Evolutionary conservation across 2,888 invertebrate species (phyloP).

Genomic region (Ophioninae sp.): DNA sequence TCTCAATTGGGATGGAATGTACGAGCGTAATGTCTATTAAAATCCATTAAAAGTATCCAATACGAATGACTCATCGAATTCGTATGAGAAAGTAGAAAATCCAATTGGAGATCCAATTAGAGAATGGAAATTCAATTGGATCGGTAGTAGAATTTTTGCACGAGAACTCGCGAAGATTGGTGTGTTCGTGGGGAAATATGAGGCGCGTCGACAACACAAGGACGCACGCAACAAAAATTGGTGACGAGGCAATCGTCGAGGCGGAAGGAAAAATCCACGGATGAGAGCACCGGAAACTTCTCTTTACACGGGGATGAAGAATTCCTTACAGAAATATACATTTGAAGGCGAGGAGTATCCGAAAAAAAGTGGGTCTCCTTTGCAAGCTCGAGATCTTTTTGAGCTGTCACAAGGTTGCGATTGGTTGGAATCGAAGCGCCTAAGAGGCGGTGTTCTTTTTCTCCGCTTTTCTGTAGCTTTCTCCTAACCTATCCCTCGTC

Average conservation of each 20-base stretch:
- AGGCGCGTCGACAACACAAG: neutral
- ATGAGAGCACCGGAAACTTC: neutral
- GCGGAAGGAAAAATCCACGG: neutral
- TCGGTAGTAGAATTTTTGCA: neutral
- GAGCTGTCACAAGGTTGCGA: slow-evolving; percentile 30
- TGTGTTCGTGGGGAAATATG: neutral
- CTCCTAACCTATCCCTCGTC: slow-evolving; percentile 6
- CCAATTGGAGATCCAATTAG: too few species aligned
- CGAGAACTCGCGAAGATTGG: neutral
- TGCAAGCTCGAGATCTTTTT: slow-evolving; percentile 22
- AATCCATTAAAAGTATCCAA: too few species aligned
- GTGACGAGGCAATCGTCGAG: neutral
- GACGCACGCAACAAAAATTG: neutral
- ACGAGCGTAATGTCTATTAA: too few species aligned
- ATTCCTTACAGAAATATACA: neutral
- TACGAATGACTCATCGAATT: too few species aligned
- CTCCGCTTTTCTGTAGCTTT: neutral
- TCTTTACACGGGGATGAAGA: neutral
- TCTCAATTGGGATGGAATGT: too few species aligned
- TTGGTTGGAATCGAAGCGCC: slow-evolving; percentile 38
- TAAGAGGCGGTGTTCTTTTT: slow-evolving; percentile 12
- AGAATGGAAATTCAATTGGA: neutral
- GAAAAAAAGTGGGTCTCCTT: slow-evolving; percentile 10
- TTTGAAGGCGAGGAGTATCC: slow-evolving; percentile 1
- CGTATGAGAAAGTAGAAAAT: too few species aligned